Percentiles rank a stretch among this genome's conserved stretches.
Conservation (phyloP, 2,113 vertebrate genomes). For the Zeus faber region DNA sequence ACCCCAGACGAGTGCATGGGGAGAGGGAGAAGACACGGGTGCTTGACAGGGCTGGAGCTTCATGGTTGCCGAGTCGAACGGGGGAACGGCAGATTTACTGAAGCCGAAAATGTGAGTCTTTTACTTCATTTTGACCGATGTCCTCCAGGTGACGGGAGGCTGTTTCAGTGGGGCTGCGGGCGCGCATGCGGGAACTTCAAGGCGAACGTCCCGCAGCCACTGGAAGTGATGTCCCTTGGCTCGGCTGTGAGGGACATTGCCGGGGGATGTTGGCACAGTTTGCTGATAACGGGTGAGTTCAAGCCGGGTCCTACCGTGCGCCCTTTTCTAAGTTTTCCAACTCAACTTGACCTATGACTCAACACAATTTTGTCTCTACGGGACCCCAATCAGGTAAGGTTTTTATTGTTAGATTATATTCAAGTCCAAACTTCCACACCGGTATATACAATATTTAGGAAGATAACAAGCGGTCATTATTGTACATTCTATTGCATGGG, state of each 20-base stretch:
- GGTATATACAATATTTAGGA: no score
- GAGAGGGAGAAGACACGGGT: conserved; percentile 25
- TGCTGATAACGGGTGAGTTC: conserved; percentile 53
- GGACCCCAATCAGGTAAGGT: no score
- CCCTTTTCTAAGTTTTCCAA: no score
- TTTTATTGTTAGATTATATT: no score
- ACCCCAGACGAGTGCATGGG: background rate
- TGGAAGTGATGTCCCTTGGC: conserved; percentile 35
- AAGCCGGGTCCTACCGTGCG: no score
- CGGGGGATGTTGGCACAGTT: conserved; percentile 42
- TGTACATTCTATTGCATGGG: no score
- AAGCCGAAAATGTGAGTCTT: background rate
- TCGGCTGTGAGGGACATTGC: conserved; percentile 36
- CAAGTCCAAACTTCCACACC: no score
- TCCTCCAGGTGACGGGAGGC: conserved; percentile 37
- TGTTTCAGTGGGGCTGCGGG: conserved; percentile 56
- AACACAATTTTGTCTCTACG: no score
- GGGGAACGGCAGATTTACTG: conserved; percentile 4
- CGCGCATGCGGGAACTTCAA: conserved; percentile 34
- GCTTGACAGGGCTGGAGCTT: no score
- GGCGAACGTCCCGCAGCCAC: conserved; percentile 42
- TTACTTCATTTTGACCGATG: background rate
- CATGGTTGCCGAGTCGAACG: no score
- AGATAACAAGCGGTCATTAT: no score
- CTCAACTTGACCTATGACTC: no score